These are phyloP conservation scores for Zaprionus lachaisei DNA, from an alignment of 1,140 invertebrate species.

Conservation along the genomic window DNA sequence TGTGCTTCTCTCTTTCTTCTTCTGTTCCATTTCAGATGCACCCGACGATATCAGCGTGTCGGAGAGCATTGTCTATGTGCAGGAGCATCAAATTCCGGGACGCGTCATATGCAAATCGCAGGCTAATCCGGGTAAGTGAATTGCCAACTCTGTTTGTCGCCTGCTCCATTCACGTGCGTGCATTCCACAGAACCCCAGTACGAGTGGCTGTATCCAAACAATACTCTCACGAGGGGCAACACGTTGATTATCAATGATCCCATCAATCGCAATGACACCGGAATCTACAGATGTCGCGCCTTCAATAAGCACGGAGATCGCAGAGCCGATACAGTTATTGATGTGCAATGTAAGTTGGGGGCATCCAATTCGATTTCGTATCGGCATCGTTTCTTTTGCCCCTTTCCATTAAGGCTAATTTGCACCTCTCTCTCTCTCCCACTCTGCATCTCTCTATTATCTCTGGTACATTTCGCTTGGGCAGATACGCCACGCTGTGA, in stretches of 20 bases:
- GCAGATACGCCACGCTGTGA: slow-evolving; percentile 93
- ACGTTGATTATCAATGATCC: slow-evolving; percentile 75
- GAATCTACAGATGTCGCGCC: slow-evolving; percentile 71
- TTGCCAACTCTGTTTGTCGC: neutral
- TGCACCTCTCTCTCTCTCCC: slow-evolving; percentile 1
- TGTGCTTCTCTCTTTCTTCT: slow-evolving; percentile 21
- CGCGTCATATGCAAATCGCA: slow-evolving; percentile 91
- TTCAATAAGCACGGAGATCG: slow-evolving; percentile 77
- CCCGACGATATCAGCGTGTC: slow-evolving; percentile 93
- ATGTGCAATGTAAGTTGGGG: slow-evolving; percentile 80
- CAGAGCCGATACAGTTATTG: slow-evolving; percentile 66
- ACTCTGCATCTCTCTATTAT: slow-evolving; percentile 20
- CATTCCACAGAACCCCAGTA: slow-evolving; percentile 66
- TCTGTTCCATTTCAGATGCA: slow-evolving; percentile 87
- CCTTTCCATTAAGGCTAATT: slow-evolving; percentile 26
- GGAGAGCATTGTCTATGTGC: slow-evolving; percentile 89
- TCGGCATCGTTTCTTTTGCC: no score
- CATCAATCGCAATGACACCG: slow-evolving; percentile 71
- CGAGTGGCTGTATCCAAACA: slow-evolving; percentile 77
- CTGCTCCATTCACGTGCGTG: neutral
- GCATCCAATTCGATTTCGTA: no score
- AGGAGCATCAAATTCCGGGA: slow-evolving; percentile 90
- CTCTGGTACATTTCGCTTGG: slow-evolving; percentile 60
- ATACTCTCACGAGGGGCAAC: slow-evolving; percentile 68
- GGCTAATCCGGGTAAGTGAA: slow-evolving; percentile 88